Evolutionary conservation across 2,888 invertebrate species (phyloP), one percentile per base, ranked within the genome.

Genomic region (Aleiodes testaceus): DNA sequence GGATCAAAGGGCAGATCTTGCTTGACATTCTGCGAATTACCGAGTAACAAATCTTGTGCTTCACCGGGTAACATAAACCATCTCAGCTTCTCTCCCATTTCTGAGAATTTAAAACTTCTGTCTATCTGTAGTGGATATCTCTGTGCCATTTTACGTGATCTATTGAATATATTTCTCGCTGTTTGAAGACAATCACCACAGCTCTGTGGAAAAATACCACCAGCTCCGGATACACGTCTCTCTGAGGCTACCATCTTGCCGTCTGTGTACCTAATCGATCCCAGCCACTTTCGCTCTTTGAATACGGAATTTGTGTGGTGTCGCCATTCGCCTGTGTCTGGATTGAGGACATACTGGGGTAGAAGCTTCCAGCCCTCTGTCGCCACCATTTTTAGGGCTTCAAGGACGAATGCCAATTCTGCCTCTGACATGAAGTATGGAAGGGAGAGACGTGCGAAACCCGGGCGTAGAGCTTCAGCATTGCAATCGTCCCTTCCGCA

Each of bases 31-130:
- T 91, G 92, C 49, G 93, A 93, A 80, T 92, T 91, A 18, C 93
- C 93, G 1, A 93, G 88, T 1, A 94, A 87, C 44, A 94, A 89
- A 77, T 93, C 92, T 81, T 94, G 93, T 0, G 96, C 96, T 89
- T 97, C 97, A 82, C 93, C 93, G 0, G 96, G 96, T 66, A 97
- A 87, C 91, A 97, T 92, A 87, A 96, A 97, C 97, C 97, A 97
- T 74, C 96, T 90, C 12, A 96, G 88, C 67, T 91, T 90, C 77
- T 93, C 92, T 52, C 93, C 91, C 55, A 92, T 89, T 26, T 87
- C 87, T 12, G 90, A 89, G 82, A 96, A 95, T 76, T 91, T 89
- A 20, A 93, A 90, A 77, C 92, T 91, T 77, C 94, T 94, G 83
- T 96, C 95, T 16, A 85, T 84, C 22, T 93, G 92, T 67, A 93